Base-by-base conservation (phyloP, 2,888 invertebrate genomes). In the Meloe dianella region DNA sequence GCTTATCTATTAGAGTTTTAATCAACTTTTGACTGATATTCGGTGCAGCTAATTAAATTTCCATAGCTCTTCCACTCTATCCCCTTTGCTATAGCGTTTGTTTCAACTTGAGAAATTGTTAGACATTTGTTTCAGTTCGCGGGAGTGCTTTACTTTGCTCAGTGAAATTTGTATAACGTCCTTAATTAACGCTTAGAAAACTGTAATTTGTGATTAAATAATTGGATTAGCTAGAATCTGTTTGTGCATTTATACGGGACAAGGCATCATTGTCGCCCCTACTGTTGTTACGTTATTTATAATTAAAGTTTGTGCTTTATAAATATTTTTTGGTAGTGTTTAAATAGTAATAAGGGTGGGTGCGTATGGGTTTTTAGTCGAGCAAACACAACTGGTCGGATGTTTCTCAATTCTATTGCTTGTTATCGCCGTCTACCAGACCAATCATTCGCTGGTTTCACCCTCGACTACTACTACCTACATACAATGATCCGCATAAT, bases 21-120 rank as follows among this genome's bases (percentile, higher is more conserved):
- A 79, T 79, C 78, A 78, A 77, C 75, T 78, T 77, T 76, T 77
- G 78, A 78, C 76, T 74, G 75, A 78, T 78, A 76, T 74, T 78
- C 76, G 71, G 74, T 72, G 73, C 73, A 75, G 73, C 75, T 78
- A 79, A 79, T 79, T 77, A 78, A 79, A 78, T 79, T 79, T 77
- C 76, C 75, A 77, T 76, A 69, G 76, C 74, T 73, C 67, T 4
- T 24, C 20, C 8, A 10, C 20, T 72, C 66, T 69, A 73, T 73
- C 71, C 71, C 71, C 63, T 61, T 67, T 10, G 20, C 12, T 20
- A 20, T 71, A 57, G 17, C 5, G 68, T 69, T 69, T 57, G 68
- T 70, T 70, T 71, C 66, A 73, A 73, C 75, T 75, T 76, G 78
- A 78, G 77, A 77, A 76, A 79, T 78, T 74, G 77, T 75, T 71